Base-by-base conservation (phyloP, 2,888 invertebrate genomes). In the Ditylenchus weischeri region DNA sequence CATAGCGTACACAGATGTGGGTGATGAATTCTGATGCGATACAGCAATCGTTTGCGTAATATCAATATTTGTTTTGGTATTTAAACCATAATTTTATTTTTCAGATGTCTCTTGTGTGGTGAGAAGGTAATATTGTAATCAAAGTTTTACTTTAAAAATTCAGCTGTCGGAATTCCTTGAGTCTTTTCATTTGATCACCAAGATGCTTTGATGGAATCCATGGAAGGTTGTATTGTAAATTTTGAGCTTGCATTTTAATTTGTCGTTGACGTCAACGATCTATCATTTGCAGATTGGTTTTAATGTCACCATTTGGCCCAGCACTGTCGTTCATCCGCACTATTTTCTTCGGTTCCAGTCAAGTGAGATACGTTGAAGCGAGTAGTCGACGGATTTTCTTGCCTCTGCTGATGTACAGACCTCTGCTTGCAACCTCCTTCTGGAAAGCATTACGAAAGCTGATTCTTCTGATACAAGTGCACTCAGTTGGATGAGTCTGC, bases 251-350 rank as follows among this genome's bases (percentile, higher is more conserved):
- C 13, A n/a, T n/a, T 51, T 51, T 6, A 51, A 51, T 6, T 15
- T 21, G 19, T 21, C 13, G 7, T 51, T 51, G 51, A 6, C 51
- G 6, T 23, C 7, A 10, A 10, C 23, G 8, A 51, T 51, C 10
- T 7, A 13, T 51, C 10, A 43, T 61, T 47, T 36, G 15, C 47
- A 61, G 61, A 61, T 61, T 7, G 38, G 36, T 7, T 8, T 43
- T 11, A 47, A 61, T 21, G 47, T 43, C 21, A 18, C 21, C 43
- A n/a, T 43, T 47, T 61, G 61, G 38, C 38, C 4, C 61, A 61
- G 21, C 43, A 43, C 61, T 43, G 61, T 47, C 38, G 8, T 61
- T 61, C 43, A 21, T 61, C 15, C 47, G 43, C 8, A 11, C 38
- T n/a, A 47, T 47, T 8, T 61, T 61, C 38, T 61, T 21, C 21